A percentile compares a stretch with the other conserved stretches of the same genome.
Conservation (phyloP, 2,888 invertebrate species). For the Ormyrus pomaceus region DNA sequence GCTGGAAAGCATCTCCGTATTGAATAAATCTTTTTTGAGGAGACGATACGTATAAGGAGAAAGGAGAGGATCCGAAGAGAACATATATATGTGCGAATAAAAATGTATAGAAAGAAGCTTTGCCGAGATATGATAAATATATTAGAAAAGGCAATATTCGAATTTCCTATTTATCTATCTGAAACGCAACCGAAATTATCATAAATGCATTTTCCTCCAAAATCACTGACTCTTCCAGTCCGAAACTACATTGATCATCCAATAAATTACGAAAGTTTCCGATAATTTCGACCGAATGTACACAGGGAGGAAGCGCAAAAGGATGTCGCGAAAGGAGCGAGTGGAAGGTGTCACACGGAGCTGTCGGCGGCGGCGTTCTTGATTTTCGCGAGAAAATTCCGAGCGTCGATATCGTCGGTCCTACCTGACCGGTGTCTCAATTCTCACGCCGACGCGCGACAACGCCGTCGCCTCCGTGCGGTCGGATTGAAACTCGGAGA, state of each 20-base stretch:
- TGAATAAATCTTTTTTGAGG: slow-evolving; percentile 55
- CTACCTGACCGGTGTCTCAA: slow-evolving; percentile 66
- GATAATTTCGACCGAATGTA: background rate
- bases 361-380: slow-evolving; percentile 34
- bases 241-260: no score
- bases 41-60: slow-evolving; percentile 38
- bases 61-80: slow-evolving; percentile 9
- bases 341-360: slow-evolving; percentile 1
- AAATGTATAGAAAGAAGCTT: slow-evolving; percentile 21
- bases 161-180: no score
- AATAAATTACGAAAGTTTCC: no score
- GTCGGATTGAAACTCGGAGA: slow-evolving; percentile 61
- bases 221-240: no score
- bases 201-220: no score
- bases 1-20: slow-evolving; percentile 17
- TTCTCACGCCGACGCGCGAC: slow-evolving; percentile 60
- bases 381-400: slow-evolving; percentile 62
- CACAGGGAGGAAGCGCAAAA: background rate
- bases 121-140: slow-evolving; percentile 26
- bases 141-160: slow-evolving; percentile 11
- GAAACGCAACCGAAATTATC: no score
- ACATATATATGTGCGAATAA: slow-evolving; percentile 9
- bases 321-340: background rate
- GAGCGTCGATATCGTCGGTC: slow-evolving; percentile 57
- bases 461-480: slow-evolving; percentile 12